These are phyloP conservation scores for Pseudopodoces humilis DNA, from an alignment of 2,113 vertebrate genomes.

Conservation along the genomic window DNA sequence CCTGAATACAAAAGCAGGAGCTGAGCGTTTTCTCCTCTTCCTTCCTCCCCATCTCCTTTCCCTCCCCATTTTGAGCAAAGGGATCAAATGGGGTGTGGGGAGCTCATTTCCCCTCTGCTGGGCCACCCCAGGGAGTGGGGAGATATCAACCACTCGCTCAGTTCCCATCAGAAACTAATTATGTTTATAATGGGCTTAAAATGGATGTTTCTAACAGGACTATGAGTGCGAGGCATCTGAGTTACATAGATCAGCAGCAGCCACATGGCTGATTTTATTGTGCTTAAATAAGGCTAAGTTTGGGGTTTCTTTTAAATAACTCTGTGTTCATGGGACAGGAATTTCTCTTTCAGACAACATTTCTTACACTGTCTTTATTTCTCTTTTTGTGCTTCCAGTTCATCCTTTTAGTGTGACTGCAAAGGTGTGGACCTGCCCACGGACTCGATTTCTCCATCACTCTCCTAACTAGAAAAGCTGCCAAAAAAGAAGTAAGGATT, in stretches of 20 bases:
- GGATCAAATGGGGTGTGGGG: neutral
- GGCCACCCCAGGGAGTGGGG: neutral
- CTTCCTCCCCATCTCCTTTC: neutral
- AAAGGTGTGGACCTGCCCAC: slow-evolving; percentile 11
- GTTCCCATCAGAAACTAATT: neutral
- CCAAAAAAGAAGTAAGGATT: neutral
- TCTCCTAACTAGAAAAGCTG: neutral
- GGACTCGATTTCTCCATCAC: neutral
- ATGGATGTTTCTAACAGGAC: neutral
- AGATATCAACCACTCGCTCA: neutral
- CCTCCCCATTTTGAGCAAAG: neutral
- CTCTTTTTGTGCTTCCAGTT: neutral
- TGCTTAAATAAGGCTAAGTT: neutral
- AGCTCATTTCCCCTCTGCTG: neutral
- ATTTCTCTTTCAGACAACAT: neutral
- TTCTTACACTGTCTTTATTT: neutral
- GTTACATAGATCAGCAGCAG: neutral
- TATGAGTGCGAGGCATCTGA: neutral
- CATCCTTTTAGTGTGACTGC: slow-evolving; percentile 26
- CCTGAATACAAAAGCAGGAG: slow-evolving; percentile 1
- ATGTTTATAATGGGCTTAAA: neutral
- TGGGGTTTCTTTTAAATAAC: neutral
- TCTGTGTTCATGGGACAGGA: neutral
- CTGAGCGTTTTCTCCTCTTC: neutral
- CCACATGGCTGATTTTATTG: neutral